Base-by-base conservation (phyloP, 2,888 invertebrate genomes). In the Philhelius pedissequus region DNA sequence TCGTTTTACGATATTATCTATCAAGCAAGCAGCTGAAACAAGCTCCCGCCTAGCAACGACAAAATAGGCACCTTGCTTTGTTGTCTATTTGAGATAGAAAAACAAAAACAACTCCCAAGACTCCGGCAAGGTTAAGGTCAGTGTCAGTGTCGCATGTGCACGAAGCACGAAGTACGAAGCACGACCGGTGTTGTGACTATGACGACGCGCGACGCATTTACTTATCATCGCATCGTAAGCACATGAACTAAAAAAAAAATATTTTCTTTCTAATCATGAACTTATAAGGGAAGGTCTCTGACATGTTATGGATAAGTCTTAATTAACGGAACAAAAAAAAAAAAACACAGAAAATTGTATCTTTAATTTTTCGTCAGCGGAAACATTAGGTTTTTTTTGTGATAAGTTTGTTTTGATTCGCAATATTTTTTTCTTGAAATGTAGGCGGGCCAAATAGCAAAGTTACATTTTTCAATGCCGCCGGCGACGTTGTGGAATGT, bases 91-190 rank as follows among this genome's bases (percentile, higher is more conserved):
- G 32, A 27, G 15, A 27, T 0, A 52, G 30, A 50, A 50, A 27
- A 18, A 58, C 1, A 40, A 38, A 38, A 18, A 32, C 22, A 43
- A 62, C 43, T 62, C 43, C 43, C 18, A 62, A 62, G 43, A 22
- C 25, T 43, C 30, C n/a, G 43, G 30, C 56, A 70, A 70, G 69
- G 69, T 70, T 56, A 70, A 70, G 69, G 69, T 56, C 69, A 56
- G 43, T 32, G 69, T 56, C 69, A 56, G 43, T 32, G 30, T 70
- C 43, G 69, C 69, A 70, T 70, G 56, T 70, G 69, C 69, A 70
- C 43, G 56, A 66, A 50, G 50, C 66, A 56, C 32, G 48, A 48
- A n/a, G 69, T 56, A 70, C 43, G 56, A 66, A 50, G 50, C 66
- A 56, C 32, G 48, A 48, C 48, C 22, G n/a, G 18, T 32, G 15